These are phyloP conservation scores for Rhineura floridana DNA, from an alignment of 2,113 vertebrate genomes.

Conservation along the genomic window DNA sequence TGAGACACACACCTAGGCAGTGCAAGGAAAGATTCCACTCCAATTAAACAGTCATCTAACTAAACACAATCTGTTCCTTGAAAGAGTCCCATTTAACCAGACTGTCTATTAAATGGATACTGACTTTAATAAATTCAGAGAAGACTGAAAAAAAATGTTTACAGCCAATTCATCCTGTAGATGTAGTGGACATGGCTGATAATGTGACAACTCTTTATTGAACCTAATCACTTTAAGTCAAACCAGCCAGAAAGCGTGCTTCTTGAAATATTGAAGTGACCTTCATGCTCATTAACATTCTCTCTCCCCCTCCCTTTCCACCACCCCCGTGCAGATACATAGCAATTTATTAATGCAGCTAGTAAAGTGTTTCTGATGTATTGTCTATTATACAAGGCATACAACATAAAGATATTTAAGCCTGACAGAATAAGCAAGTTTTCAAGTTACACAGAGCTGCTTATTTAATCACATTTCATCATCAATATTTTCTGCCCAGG, in stretches of 20 bases:
- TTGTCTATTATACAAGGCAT: neutral
- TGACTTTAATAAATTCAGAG: conserved; percentile 46
- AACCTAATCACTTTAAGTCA: conserved; percentile 26
- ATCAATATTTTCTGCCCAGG: neutral
- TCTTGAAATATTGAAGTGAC: conserved; percentile 25
- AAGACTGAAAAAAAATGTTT: conserved; percentile 23
- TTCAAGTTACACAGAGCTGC: neutral
- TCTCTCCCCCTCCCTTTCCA: neutral
- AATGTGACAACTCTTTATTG: conserved; percentile 29
- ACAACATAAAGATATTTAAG: neutral
- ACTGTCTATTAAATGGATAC: conserved; percentile 12
- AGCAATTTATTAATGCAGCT: conserved; percentile 1
- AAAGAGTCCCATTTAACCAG: conserved; percentile 53
- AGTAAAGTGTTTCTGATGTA: neutral
- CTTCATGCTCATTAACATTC: conserved; percentile 21
- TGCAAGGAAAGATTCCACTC: conserved; percentile 1
- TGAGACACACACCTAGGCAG: conserved; percentile 24
- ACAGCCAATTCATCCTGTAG: conserved; percentile 14
- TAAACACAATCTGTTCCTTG: conserved; percentile 55
- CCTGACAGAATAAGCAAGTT: neutral
- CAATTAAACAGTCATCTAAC: conserved; percentile 48
- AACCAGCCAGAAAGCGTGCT: conserved; percentile 29
- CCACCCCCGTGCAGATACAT: neutral
- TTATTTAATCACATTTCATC: neutral
- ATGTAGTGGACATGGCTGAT: conserved; percentile 24